Conservation (phyloP, 2,797 vertebrate species). For the Hippocampus kuda region DNA sequence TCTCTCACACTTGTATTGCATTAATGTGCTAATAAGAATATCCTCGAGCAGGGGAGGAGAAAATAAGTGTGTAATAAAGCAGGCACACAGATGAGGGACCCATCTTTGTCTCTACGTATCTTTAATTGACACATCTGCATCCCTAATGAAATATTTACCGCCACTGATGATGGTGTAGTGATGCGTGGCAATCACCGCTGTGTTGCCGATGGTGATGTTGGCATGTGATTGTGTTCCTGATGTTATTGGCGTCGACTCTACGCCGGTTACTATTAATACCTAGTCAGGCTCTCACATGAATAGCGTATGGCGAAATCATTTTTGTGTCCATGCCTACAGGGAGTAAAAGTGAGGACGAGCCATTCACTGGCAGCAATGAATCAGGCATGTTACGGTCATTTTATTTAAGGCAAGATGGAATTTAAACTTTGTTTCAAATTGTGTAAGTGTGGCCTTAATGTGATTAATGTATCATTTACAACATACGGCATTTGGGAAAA, state of each 20-base stretch:
- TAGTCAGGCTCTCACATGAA: conserved; percentile 9
- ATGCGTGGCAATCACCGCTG: conserved; percentile 45
- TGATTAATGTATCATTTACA: not conserved
- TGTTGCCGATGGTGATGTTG: conserved; percentile 51
- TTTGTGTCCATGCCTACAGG: not conserved
- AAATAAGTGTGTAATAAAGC: conserved; percentile 56
- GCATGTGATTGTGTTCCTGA: conserved; percentile 51
- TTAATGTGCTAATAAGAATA: conserved; percentile 72
- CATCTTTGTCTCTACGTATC: conserved; percentile 45
- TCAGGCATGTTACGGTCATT: not conserved
- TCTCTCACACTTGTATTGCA: conserved; percentile 58
- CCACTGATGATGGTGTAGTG: conserved; percentile 46
- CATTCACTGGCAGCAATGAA: not conserved
- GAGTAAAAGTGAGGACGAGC: not conserved
- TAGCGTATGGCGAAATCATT: not conserved
- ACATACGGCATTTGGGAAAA: not conserved
- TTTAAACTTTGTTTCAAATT: not conserved
- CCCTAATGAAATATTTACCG: conserved; percentile 67
- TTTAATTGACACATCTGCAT: conserved; percentile 73
- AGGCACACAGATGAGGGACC: conserved; percentile 39
- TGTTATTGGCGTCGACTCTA: conserved; percentile 37
- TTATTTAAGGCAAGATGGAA: not conserved
- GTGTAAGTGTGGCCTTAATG: not conserved
- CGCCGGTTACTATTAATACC: conserved; percentile 16
- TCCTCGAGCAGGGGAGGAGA: conserved; percentile 56